These are phyloP conservation scores for Lamellibrachia satsuma DNA, from an alignment of 2,888 invertebrate species.

Conservation along the genomic window DNA sequence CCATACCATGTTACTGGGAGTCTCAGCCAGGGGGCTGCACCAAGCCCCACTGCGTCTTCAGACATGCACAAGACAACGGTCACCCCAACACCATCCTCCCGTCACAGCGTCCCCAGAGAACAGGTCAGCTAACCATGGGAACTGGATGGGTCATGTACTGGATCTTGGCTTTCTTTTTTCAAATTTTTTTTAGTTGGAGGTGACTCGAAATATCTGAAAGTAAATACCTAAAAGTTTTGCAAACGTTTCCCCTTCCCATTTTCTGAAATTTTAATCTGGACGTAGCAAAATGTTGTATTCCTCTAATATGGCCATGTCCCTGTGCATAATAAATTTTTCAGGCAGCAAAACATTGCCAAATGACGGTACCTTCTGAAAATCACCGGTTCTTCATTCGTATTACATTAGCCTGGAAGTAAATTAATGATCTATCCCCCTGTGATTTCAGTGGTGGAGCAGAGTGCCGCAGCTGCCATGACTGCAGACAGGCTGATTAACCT, in stretches of 20 bases:
- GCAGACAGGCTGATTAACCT: neutral
- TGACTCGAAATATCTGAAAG: too few species aligned
- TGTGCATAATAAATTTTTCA: too few species aligned
- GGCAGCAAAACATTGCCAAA: too few species aligned
- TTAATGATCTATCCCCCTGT: neutral
- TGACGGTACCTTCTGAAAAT: too few species aligned
- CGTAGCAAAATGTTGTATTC: too few species aligned
- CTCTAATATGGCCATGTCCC: too few species aligned
- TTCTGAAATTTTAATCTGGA: too few species aligned
- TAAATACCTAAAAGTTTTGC: too few species aligned
- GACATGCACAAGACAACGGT: conserved; percentile 48
- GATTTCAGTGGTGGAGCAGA: neutral
- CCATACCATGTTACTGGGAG: conserved; percentile 88
- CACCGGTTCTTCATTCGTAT: too few species aligned
- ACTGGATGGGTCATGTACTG: neutral
- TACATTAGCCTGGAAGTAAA: too few species aligned
- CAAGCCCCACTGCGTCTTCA: conserved; percentile 85
- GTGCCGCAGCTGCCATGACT: neutral
- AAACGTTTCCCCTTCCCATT: too few species aligned
- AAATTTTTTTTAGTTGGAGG: conserved; percentile 17
- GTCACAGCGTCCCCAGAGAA: conserved; percentile 44
- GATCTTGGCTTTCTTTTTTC: conserved; percentile 19
- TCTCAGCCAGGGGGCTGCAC: conserved; percentile 84
- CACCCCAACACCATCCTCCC: conserved; percentile 70
- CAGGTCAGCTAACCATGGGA: neutral